A percentile compares a stretch with the other conserved stretches of the same genome.
Evolutionary conservation across 2,797 vertebrate genomes (phyloP).

Genomic region (Alectoris magna): DNA sequence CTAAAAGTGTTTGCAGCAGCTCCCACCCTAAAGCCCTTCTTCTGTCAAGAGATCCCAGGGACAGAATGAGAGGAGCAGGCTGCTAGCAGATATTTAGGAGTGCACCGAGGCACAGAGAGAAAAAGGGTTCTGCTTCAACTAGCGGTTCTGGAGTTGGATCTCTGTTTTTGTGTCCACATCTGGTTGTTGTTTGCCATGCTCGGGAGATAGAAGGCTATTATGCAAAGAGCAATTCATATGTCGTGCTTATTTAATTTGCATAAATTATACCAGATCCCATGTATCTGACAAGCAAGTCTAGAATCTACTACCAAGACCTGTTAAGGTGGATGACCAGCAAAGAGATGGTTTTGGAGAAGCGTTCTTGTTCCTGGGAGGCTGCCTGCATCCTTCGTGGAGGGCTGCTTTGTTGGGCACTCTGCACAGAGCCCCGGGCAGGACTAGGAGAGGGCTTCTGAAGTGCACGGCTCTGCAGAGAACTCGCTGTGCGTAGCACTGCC

Average conservation of each 20-base stretch:
- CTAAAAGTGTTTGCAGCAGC: neutral
- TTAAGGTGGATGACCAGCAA: neutral
- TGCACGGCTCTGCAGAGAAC: neutral
- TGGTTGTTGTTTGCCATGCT: neutral
- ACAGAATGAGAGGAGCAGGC: neutral
- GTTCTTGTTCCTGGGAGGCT: neutral
- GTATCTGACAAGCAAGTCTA: neutral
- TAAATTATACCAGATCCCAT: rapidly evolving
- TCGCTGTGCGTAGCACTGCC: neutral
- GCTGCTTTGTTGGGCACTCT: neutral
- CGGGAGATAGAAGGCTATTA: neutral
- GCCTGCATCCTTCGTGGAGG: neutral
- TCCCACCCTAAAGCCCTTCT: neutral
- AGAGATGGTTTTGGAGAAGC: neutral
- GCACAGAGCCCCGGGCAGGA: neutral
- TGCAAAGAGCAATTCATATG: neutral
- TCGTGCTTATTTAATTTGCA: neutral
- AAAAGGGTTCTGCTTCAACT: neutral
- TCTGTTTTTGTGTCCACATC: neutral
- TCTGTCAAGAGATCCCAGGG: neutral
- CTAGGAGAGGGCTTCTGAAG: neutral
- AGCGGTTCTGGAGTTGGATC: neutral
- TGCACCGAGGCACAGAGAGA: neutral
- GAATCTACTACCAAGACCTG: neutral
- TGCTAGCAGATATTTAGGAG: neutral